A percentile compares a stretch with the other conserved stretches of the same genome.
Evolutionary conservation across 1,140 invertebrate species (phyloP).

Genomic region (Trichogramma pretiosum): DNA sequence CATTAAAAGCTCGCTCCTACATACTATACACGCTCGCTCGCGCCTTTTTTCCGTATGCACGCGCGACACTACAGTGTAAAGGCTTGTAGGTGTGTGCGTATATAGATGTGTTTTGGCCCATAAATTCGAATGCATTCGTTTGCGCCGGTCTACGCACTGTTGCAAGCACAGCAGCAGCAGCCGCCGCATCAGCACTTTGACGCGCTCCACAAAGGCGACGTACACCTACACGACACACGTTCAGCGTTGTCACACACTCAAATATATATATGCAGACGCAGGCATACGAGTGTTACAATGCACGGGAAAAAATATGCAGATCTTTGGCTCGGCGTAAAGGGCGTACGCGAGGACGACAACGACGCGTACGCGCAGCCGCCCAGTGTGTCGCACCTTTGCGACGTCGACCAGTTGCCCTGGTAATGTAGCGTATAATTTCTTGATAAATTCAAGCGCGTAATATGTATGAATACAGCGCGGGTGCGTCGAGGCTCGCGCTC

Average conservation of each 20-base stretch:
- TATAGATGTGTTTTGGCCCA: background rate
- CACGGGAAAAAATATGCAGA: background rate
- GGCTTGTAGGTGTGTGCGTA: background rate
- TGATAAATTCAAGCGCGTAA: no score
- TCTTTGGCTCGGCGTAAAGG: no score
- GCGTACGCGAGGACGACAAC: no score
- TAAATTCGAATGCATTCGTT: conserved; percentile 4
- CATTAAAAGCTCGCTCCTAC: background rate
- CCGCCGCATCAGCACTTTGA: background rate
- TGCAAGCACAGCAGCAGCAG: background rate
- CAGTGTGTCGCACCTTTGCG: no score
- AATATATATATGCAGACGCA: background rate
- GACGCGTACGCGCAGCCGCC: no score
- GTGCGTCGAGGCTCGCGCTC: no score
- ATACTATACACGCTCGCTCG: background rate
- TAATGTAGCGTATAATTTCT: no score
- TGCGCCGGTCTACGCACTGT: background rate
- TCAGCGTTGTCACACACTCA: no score
- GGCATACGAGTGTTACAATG: background rate
- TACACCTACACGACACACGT: no score
- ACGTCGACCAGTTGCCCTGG: no score
- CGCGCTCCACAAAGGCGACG: no score
- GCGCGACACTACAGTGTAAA: background rate
- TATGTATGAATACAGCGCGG: no score
- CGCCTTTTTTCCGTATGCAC: background rate